A percentile compares a stretch with the other conserved stretches of the same genome.
phyloP scores from a whole-genome alignment of 2,797 vertebrate genomes.

The Podarcis lilfordi region DNA sequence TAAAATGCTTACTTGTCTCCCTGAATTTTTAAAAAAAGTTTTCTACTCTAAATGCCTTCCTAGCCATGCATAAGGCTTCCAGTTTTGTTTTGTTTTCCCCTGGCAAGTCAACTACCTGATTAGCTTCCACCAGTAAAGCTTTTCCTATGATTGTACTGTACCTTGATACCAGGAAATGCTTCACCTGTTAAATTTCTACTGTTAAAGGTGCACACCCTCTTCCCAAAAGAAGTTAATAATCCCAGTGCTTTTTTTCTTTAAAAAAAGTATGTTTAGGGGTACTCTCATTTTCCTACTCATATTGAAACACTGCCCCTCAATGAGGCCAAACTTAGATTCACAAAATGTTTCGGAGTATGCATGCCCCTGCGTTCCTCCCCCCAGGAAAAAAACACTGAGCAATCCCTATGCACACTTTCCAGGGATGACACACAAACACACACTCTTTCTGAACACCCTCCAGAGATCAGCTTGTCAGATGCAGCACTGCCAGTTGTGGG shows the following conservation, averaged over 20 bases:
- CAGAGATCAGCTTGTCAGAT: not conserved
- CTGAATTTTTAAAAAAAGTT: not conserved
- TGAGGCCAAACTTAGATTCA: too few species aligned
- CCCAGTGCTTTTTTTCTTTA: too few species aligned
- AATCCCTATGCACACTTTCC: not conserved
- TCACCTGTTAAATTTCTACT: not conserved
- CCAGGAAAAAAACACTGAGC: not conserved
- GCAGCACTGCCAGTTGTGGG: not conserved
- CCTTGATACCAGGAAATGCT: not conserved
- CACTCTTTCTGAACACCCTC: not conserved
- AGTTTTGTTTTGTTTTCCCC: not conserved
- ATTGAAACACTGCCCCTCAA: too few species aligned
- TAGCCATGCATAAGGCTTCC: not conserved
- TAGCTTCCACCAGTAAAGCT: not conserved
- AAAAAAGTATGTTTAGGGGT: too few species aligned
- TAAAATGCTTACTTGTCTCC: not conserved
- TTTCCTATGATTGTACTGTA: not conserved
- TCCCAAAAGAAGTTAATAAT: not conserved
- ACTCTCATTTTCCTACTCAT: too few species aligned
- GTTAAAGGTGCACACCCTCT: not conserved
- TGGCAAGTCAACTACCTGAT: not conserved
- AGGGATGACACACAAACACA: not conserved
- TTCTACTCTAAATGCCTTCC: not conserved
- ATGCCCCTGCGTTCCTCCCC: too few species aligned
- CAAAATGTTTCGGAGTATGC: too few species aligned